A percentile compares a stretch with the other conserved stretches of the same genome.
Evolutionary conservation across 1,140 invertebrate genomes (phyloP).

Genomic region (Tetramorium parvispinum): DNA sequence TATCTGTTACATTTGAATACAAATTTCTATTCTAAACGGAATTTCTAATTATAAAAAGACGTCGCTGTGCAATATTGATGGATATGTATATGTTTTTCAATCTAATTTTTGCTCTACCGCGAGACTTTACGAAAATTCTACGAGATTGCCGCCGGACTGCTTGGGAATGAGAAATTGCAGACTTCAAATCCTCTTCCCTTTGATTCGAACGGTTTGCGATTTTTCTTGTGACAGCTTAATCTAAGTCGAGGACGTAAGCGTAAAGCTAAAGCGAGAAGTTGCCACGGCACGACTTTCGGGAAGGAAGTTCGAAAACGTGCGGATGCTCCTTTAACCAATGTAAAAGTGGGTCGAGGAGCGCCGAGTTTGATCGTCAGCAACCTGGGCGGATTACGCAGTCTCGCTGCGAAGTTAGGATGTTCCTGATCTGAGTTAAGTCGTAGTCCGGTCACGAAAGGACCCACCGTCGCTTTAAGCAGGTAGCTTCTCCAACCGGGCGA

Average conservation of each 20-base stretch:
- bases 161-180: background rate
- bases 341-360: constrained; percentile 48
- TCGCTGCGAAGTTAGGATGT: constrained; percentile 40
- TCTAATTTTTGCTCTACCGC: background rate
- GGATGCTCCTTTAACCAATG: constrained; percentile 44
- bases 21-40: background rate
- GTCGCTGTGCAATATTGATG: background rate
- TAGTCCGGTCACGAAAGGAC: constrained; percentile 50
- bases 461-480: constrained; percentile 49
- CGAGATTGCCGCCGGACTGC: background rate
- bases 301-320: constrained; percentile 53
- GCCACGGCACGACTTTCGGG: constrained; percentile 29
- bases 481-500: background rate
- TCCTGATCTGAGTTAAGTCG: constrained; percentile 52
- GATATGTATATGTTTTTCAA: background rate
- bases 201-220: constrained; percentile 33
- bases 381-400: constrained; percentile 48
- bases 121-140: constrained; percentile 2
- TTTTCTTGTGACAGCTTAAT: constrained; percentile 40
- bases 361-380: constrained; percentile 52
- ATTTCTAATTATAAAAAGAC: background rate
- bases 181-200: constrained; percentile 9
- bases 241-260: constrained; percentile 40
- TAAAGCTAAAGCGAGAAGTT: constrained; percentile 39
- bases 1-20: background rate